Base-by-base conservation (phyloP, 2,113 vertebrate species). In the Colaptes auratus region DNA sequence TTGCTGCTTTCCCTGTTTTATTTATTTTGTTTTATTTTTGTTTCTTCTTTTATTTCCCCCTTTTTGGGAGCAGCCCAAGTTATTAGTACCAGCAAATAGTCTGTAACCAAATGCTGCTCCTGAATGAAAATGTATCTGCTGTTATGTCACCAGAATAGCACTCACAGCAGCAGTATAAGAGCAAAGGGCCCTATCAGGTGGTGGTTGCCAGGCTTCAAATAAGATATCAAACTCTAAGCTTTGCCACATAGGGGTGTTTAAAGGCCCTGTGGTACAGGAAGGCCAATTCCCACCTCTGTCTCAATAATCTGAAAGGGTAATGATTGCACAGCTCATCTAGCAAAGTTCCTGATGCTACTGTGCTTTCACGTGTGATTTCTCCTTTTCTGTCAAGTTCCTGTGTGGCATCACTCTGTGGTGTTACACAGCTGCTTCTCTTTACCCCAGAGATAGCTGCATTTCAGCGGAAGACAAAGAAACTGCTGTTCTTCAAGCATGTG, bases 381-480 rank as follows among this genome's bases (percentile, higher is more conserved):
- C 64, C 69, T 79, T 89, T 91, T 87, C 78, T 83, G 75, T 93
- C 89, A 88, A 95, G 88, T 80, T 92, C 89, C 82, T 75, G 61
- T 86, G 89, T 77, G 79, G 63, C 52, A 70, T 76, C 8, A 1
- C 81, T 60, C 6, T 36, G 31, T 88, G 93, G 78, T 93, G 84
- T 80, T 95, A 48, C 72, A 92, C 84, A 93, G 91, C 87, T 95
- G 94, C 82, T 93, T 63, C 72, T 60, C 36, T 82, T 56, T 74
- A 39, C 89, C 72, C 88, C 53, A 64, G 82, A 88, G 82, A 88
- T 7, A 88, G 87, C 7, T 15, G 85, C 82, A 75, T 89, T 93
- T 95, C 85, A 91, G 72, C 75, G 82, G 52, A 86, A 92, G 79
- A 95, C 87, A 92, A 86, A 95, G 82, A 52, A 82, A 79, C 76